phyloP scores from a whole-genome alignment of 1,140 invertebrate genomes.

The Musca vetustissima region DNA sequence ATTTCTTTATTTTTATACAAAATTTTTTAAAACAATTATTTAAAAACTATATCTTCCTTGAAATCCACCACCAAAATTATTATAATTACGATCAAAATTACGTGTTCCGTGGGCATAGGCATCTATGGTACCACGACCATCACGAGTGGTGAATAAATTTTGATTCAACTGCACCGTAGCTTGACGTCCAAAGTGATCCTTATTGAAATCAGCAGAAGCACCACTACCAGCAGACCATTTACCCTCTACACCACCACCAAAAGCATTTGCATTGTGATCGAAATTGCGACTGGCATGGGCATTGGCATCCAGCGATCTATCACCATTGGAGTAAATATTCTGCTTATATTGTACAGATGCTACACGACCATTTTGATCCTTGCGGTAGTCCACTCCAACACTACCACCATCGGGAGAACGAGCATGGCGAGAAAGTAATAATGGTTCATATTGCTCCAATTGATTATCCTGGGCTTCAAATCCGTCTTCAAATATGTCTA shows the following conservation, averaged over 20 bases:
- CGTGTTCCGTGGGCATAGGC: slow-evolving; percentile 2
- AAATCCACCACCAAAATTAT: not conserved
- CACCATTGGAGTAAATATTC: slow-evolving; percentile 45
- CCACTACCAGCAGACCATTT: slow-evolving; percentile 23
- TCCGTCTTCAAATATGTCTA: not conserved
- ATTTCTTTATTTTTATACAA: not conserved
- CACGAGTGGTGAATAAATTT: not conserved
- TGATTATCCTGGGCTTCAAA: not conserved
- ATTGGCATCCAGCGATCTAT: slow-evolving; percentile 43
- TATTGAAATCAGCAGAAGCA: not conserved
- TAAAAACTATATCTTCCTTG: not conserved
- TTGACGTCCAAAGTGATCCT: not conserved
- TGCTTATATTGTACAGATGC: slow-evolving; percentile 42
- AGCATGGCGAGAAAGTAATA: not conserved
- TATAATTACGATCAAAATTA: slow-evolving; percentile 4
- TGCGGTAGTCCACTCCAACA: not conserved
- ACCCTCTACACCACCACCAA: slow-evolving; percentile 32
- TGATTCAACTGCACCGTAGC: not conserved
- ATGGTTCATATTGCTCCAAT: not conserved
- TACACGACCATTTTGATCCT: slow-evolving; percentile 39
- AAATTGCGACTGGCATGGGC: slow-evolving; percentile 43
- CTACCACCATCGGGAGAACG: not conserved
- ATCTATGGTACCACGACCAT: not conserved
- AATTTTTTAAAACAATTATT: too few species aligned
- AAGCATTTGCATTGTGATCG: slow-evolving; percentile 41